Evolutionary conservation across 2,797 vertebrate species (phyloP), one percentile per base, ranked within the genome.

Genomic region (Gymnocypris eckloni): DNA sequence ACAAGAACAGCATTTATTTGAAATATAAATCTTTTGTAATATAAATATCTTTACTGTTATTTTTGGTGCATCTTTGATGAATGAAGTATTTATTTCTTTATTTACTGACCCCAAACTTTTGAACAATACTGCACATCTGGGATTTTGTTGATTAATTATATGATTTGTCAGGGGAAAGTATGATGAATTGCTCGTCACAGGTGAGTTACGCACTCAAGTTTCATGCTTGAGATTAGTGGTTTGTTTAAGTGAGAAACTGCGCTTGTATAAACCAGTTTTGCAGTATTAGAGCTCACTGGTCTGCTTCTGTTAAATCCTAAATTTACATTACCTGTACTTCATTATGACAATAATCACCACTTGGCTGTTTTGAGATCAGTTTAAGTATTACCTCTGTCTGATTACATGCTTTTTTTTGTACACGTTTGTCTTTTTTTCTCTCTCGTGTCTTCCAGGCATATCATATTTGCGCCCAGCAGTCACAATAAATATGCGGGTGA

Each of bases 401-500:
- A 59, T 41, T 59, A 41, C 20, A 78, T 78, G 76, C 5, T 39
- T 20, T 54, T n/a, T 28, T 2, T 13, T 3, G 20, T 22, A n/a
- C 52, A 25, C 83, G 61, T 86, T 66, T 91, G 89, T 64, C 16
- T 61, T 18, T 73, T 52, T 78, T 45, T 78, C 82, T 71, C 82
- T 71, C 20, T 81, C 81, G 45, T 76, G 61, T 67, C 39, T 18
- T 54, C 75, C 90, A 99, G 98, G 82, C 98, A 99, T 76, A 82
- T 98, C 59, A 95, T 99, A 86, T 99, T 97, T 86, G 98, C 98
- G 86, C 98, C 98, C 45, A 99, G 97, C 93, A 97, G 96, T 87
- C 96, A 97, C 87, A 98, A 98, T 87, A 99, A 99, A 90, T 99
- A 98, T 0, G 95, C 95, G 0, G 97, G 97, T 0, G 96, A 97